phyloP scores from a whole-genome alignment of 2,797 vertebrate species.

The Ibycter americanus region DNA sequence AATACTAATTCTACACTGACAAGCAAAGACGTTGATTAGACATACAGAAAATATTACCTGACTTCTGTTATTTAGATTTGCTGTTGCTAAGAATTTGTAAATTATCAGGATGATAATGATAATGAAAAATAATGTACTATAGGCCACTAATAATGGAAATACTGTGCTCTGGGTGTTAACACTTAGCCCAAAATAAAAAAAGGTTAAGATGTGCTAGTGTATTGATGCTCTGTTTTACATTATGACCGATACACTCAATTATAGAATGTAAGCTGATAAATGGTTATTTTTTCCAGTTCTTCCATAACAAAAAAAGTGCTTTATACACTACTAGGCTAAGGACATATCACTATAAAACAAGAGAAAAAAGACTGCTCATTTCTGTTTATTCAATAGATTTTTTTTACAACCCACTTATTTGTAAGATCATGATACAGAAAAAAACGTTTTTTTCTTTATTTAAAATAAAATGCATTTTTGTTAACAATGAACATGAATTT shows the following conservation, averaged over 20 bases:
- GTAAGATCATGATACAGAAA: background rate
- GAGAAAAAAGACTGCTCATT: background rate
- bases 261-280: background rate
- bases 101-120: background rate
- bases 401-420: background rate
- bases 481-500: background rate
- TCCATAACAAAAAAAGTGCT: background rate
- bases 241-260: rapidly evolving
- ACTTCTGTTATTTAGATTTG: background rate
- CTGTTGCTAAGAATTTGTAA: background rate
- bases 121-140: background rate
- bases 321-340: background rate
- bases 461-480: background rate
- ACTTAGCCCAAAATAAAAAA: background rate
- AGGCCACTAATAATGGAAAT: background rate
- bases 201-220: background rate
- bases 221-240: background rate
- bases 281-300: background rate
- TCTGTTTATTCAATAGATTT: background rate
- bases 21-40: background rate
- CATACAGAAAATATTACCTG: background rate
- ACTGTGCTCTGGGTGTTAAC: background rate
- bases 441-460: background rate
- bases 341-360: background rate
- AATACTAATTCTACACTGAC: background rate